phyloP scores from a whole-genome alignment of 2,888 invertebrate genomes.

The Eretmocerus hayati region DNA sequence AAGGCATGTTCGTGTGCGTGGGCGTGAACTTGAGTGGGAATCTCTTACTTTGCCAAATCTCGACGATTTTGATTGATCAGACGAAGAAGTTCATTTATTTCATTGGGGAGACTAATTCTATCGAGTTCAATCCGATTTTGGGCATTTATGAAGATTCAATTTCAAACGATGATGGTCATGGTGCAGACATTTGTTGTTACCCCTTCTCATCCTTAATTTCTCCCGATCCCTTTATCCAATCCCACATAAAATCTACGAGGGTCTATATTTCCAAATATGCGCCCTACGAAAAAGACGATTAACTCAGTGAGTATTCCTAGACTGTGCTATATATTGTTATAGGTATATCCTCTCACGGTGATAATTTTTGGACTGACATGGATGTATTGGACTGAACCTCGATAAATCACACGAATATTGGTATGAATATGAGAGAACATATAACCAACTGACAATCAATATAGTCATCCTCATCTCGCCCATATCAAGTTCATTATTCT shows the following conservation, averaged over 20 bases:
- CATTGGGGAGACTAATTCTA: background rate
- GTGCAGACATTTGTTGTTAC: background rate
- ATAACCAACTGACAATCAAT: too few species aligned
- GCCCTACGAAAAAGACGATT: background rate
- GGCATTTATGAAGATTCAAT: background rate
- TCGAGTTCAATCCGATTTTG: background rate
- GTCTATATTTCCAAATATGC: background rate
- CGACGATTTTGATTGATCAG: background rate
- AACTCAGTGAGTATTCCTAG: background rate
- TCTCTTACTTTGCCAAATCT: background rate
- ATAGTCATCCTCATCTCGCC: too few species aligned
- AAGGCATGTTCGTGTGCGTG: constrained; percentile 1
- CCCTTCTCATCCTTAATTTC: background rate
- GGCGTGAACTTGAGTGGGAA: background rate
- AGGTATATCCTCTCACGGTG: too few species aligned
- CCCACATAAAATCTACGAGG: background rate
- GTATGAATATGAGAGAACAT: too few species aligned
- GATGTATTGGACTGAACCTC: too few species aligned
- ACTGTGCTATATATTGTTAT: too few species aligned
- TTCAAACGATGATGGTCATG: background rate
- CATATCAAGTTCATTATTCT: too few species aligned
- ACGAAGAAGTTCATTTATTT: background rate
- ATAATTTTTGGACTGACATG: too few species aligned
- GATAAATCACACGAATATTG: too few species aligned
- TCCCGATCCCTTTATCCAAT: background rate